A percentile compares a stretch with the other conserved stretches of the same genome.
phyloP scores from a whole-genome alignment of 2,797 vertebrate genomes.

The Tokudaia muenninki region DNA sequence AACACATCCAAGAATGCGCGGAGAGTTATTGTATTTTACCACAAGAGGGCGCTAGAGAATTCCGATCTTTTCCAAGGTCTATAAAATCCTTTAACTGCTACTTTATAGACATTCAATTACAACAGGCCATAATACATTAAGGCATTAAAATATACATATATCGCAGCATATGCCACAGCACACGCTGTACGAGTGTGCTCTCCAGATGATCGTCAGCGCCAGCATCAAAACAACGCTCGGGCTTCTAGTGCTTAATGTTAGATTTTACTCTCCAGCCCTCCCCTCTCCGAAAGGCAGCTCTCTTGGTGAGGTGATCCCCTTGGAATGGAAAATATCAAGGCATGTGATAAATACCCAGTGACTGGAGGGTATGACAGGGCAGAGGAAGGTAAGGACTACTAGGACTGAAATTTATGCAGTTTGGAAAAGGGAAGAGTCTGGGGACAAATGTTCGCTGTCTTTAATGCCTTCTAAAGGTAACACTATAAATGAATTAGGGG shows the following conservation, averaged over 20 bases:
- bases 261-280: background rate
- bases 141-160: constrained; percentile 86
- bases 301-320: background rate
- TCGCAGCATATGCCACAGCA: constrained; percentile 83
- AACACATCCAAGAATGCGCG: constrained; percentile 12
- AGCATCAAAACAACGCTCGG: constrained; percentile 57
- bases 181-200: constrained; percentile 40
- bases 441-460: constrained; percentile 68
- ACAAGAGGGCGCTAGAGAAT: constrained; percentile 88
- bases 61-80: constrained; percentile 81
- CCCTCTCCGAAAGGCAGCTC: constrained; percentile 24
- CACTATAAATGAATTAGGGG: constrained; percentile 66
- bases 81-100: constrained; percentile 85
- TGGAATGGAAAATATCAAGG: constrained; percentile 10
- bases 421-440: constrained; percentile 48
- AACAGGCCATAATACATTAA: constrained; percentile 86
- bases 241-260: background rate
- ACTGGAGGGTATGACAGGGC: background rate
- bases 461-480: constrained; percentile 73
- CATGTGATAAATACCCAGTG: constrained; percentile 52
- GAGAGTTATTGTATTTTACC: constrained; percentile 75
- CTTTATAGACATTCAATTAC: constrained; percentile 87
- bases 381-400: constrained; percentile 40
- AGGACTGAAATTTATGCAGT: constrained; percentile 64
- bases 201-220: constrained; percentile 64